Base-by-base conservation (phyloP, 1,140 invertebrate genomes). In the Trichonephila inaurata region DNA sequence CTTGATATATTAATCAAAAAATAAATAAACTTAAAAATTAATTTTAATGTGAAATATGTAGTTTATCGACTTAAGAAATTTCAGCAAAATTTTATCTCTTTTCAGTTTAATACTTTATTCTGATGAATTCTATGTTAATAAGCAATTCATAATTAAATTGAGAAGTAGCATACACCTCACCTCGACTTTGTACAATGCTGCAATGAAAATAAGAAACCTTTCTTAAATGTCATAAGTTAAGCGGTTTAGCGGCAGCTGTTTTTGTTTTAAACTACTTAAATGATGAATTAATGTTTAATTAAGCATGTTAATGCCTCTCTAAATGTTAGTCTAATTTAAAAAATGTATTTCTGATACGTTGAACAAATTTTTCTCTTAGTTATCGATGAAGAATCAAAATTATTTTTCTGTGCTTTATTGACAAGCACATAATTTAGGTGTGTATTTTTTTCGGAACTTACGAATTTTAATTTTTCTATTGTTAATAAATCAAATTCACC, bases 161-260 rank as follows among this genome's bases (percentile, higher is more conserved):
- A 12, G 44, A 60, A 83, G 21, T 21, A 64, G 24, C 5, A 61
- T 40, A 24, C 89, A 77, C 6, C 89, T 90, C 89, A 90, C 77
- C 69, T 77, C 69, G 21, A 18, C 28, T 24, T 72, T 62, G 40
- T 77, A 62, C 8, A 28, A 40, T 60, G 61, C 89, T 90, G 89
- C 90, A 91, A 92, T 33, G 62, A 92, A 92, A 92, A 86, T 92
- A 82, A 92, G 83, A 92, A 86, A 83, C 28, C 61, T 85, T 85
- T 62, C 90, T 93, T 87, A 93, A 93, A 93, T 93, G 92, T 93
- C 92, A 92, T 62, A 92, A 88, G 92, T 93, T 77, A 93, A 93
- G 64, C 21, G 33, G 14, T 92, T 86, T 88, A 72, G 69, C 64
- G 92, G 85, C 92, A 93, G 82, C 92, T 93, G 91, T 88, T 81